Base-by-base conservation (phyloP, 2,113 vertebrate genomes). In the Hepsetus odoe region DNA sequence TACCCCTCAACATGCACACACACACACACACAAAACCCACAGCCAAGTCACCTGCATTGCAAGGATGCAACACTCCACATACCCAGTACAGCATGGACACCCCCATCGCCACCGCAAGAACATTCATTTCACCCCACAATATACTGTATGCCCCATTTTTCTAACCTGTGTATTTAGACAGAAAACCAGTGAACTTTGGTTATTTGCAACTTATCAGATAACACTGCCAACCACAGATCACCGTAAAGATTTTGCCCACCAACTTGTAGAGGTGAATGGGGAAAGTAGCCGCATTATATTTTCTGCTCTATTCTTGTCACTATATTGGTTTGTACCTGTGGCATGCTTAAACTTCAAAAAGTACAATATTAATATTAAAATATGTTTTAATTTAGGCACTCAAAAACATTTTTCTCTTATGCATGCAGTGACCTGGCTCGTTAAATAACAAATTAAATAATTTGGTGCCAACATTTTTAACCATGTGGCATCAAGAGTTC, bases 91-190 rank as follows among this genome's bases (percentile, higher is more conserved):
- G 78, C 44, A 68, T 70, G 85, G 85, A 84, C 80, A 80, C 64
- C 82, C 88, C 87, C 75, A 80, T 46, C 81, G 64, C 72, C 14
- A 77, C 67, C 73, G 53, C 68, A 77, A 30, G 33, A 83, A 68
- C 68, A 76, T 72, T 1, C 64, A 38, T 75, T 58, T 35, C 26
- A 40, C 66, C 5, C n/a, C 28, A 28, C 38, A 80, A 30, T 71
- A 16, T 22, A 1, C 51, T 67, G n/a, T 49, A 33, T 65, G 38
- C 16, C 35, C 74, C 24, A 38, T 69, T 74, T 62, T 64, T 5
- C 16, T 32, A 67, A 72, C 76, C 32, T 78, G 56, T 72, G 16
- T 14, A 16, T 14, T 16, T 5, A 12, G 5, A n/a, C 65, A 4
- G n/a, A 11, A 11, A 5, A 66, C 51, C 42, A 32, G 46, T 70